Percentiles rank a stretch among this genome's conserved stretches.
Evolutionary conservation across 2,888 invertebrate genomes (phyloP).

Genomic region (Patella depressa): DNA sequence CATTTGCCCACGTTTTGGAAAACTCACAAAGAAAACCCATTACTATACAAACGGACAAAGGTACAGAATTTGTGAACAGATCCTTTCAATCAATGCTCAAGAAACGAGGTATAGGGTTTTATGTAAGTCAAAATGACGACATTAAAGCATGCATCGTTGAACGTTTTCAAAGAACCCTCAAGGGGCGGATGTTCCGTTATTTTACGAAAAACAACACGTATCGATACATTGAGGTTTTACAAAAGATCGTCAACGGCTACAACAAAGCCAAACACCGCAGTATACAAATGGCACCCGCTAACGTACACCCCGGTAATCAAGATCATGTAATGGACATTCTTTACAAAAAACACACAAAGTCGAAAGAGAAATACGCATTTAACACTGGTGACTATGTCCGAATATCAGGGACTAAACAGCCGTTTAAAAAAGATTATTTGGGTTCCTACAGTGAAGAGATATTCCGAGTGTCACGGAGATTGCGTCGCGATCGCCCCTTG

Average conservation of each 20-base stretch:
- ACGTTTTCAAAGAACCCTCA: too few species aligned
- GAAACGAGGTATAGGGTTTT: too few species aligned
- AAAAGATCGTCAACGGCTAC: conserved; percentile 26
- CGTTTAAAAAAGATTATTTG: not conserved
- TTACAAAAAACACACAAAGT: not conserved
- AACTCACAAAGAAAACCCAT: too few species aligned
- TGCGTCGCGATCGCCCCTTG: not conserved
- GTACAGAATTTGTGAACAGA: conserved; percentile 25
- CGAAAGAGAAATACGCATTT: not conserved
- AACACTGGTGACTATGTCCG: not conserved
- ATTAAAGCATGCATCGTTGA: too few species aligned
- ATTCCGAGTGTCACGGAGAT: not conserved
- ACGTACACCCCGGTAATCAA: conserved; percentile 29
- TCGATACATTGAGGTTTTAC: conserved; percentile 25
- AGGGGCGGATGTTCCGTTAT: too few species aligned
- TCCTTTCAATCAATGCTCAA: conserved; percentile 8
- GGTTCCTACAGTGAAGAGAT: conserved; percentile 3
- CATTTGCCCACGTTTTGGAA: too few species aligned
- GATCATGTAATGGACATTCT: not conserved
- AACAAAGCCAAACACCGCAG: conserved; percentile 34
- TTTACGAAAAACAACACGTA: too few species aligned
- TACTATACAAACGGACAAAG: too few species aligned
- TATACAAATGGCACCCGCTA: conserved; percentile 28
- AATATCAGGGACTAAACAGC: not conserved
- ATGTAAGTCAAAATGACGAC: too few species aligned